Percentiles rank a stretch among this genome's conserved stretches.
Evolutionary conservation across 2,888 invertebrate genomes (phyloP).

Genomic region (Dexiosoma caninum): DNA sequence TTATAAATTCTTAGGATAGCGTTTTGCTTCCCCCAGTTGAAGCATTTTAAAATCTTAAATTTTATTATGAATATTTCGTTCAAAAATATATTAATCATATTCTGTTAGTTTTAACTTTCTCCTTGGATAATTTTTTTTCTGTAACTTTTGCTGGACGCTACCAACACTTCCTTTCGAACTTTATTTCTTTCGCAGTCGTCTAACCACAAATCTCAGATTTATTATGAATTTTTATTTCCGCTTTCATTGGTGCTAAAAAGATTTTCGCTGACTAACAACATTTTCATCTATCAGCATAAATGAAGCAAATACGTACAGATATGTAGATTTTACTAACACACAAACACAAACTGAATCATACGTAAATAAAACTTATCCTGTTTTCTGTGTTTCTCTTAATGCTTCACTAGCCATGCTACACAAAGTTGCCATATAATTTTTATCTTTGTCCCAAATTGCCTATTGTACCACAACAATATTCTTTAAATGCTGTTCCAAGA

Average conservation of each 20-base stretch:
- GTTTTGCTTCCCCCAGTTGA: too few species aligned
- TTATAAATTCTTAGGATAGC: too few species aligned
- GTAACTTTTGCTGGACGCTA: neutral
- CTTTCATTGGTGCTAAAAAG: conserved; percentile 53
- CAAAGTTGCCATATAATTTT: too few species aligned
- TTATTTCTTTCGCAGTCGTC: neutral
- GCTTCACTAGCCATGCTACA: neutral
- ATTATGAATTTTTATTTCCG: conserved; percentile 56
- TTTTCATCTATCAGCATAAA: conserved; percentile 53
- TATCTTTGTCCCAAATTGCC: too few species aligned
- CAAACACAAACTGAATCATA: neutral
- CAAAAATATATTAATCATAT: neutral
- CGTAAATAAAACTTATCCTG: neutral
- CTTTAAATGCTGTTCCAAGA: too few species aligned
- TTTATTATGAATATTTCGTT: neutral
- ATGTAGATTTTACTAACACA: conserved; percentile 32
- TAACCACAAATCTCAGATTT: conserved; percentile 49
- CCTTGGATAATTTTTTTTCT: neutral
- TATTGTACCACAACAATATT: too few species aligned
- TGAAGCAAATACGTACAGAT: conserved; percentile 46
- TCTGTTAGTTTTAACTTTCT: neutral
- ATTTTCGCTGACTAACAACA: conserved; percentile 58
- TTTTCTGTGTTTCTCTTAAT: neutral
- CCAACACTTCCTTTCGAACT: neutral
- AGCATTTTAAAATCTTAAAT: too few species aligned